These are phyloP conservation scores for Choloepus didactylus DNA, from an alignment of 2,797 vertebrate genomes.

Conservation along the genomic window DNA sequence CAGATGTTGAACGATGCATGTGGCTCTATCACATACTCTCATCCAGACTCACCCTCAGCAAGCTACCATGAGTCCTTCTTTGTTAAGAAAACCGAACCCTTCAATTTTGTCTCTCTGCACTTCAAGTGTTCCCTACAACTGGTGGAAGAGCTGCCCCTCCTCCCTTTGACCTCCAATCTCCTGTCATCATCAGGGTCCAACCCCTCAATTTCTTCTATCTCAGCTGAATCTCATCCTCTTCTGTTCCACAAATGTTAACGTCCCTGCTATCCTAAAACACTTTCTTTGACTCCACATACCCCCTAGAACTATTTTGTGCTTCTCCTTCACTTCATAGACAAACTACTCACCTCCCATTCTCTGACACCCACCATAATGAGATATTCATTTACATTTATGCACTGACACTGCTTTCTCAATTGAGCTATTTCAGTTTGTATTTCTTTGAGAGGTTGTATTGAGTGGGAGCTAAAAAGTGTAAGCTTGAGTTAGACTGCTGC, in stretches of 20 bases:
- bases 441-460: background rate
- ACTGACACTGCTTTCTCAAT: background rate
- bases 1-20: background rate
- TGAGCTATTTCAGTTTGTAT: background rate
- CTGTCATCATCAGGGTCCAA: background rate
- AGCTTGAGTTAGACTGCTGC: background rate
- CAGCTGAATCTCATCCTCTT: background rate
- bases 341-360: background rate
- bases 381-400: background rate
- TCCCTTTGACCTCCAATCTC: background rate
- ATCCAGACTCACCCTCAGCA: background rate
- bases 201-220: background rate
- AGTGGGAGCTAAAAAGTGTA: background rate
- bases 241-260: background rate
- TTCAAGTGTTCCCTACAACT: background rate
- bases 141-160: background rate
- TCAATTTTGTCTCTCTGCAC: background rate
- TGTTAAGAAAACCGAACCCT: background rate
- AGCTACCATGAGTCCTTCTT: background rate
- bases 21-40: background rate
- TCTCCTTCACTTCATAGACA: background rate
- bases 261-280: background rate
- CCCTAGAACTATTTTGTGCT: background rate
- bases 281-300: background rate
- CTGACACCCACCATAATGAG: background rate